Evolutionary conservation across 2,797 vertebrate species (phyloP).

Genomic region (Amblyopsis hoosieri): DNA sequence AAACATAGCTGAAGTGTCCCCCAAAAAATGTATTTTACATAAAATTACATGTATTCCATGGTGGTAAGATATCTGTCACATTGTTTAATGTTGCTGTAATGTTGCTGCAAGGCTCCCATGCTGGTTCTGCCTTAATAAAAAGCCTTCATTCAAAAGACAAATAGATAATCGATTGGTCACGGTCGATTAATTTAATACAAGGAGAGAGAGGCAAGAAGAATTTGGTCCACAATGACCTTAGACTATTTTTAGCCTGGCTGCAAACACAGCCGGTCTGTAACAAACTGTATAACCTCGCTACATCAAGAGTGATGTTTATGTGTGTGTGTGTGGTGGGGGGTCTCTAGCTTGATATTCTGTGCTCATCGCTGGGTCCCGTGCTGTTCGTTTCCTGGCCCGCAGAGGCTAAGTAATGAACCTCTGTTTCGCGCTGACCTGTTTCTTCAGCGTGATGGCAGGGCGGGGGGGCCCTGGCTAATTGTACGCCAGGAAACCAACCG

Average conservation of each 20-base stretch:
- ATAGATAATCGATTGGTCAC: neutral
- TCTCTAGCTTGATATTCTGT: slow-evolving; percentile 45
- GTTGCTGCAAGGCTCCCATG: too few relatives aligned
- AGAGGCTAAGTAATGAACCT: slow-evolving; percentile 52
- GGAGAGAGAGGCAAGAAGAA: slow-evolving; percentile 1
- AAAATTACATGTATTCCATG: too few relatives aligned
- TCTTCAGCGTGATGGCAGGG: slow-evolving; percentile 12
- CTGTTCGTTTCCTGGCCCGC: slow-evolving; percentile 26
- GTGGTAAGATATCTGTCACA: too few relatives aligned
- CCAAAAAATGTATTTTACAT: too few relatives aligned
- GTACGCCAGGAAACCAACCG: slow-evolving; percentile 12
- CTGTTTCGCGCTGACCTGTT: slow-evolving; percentile 22
- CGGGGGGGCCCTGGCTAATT: slow-evolving; percentile 15
- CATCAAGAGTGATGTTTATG: slow-evolving; percentile 23
- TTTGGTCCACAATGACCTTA: slow-evolving; percentile 4
- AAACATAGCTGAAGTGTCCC: too few relatives aligned
- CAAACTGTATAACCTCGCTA: slow-evolving; percentile 35
- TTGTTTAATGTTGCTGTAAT: too few relatives aligned
- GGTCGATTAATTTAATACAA: neutral
- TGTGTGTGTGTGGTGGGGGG: slow-evolving; percentile 27
- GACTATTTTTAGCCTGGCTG: slow-evolving; percentile 23
- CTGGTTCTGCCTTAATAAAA: too few relatives aligned
- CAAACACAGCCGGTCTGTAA: slow-evolving; percentile 4
- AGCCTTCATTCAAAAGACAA: neutral
- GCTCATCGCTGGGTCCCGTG: slow-evolving; percentile 33